Base-by-base conservation (phyloP, 2,797 vertebrate genomes). In the Vireo griseus region DNA sequence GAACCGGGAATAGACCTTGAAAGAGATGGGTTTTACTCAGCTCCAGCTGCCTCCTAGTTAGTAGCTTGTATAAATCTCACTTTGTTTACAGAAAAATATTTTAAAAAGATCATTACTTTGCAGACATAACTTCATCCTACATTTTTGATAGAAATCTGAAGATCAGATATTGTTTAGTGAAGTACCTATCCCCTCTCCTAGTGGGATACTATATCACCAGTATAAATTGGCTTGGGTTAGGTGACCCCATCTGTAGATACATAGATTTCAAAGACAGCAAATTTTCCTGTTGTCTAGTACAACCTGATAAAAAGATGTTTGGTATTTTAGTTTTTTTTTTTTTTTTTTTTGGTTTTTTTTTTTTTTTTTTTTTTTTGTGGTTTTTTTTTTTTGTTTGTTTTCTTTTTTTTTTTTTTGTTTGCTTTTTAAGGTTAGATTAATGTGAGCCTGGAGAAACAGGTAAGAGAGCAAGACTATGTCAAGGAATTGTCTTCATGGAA, bases 41-140 rank as follows among this genome's bases (percentile, higher is more conserved):
- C 13, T 87, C 42, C 88, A 88, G 50, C 42, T 80, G 59, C 37
- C 35, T 81, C 21, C 6, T 24, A 59, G 10, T 54, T 48, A 54
- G 20, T 20, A 17, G 29, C 37, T 51, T 65, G 5, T 18, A 51
- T 42, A 73, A 92, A 76, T 72, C 24, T 55, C 24, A 44, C 21
- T 73, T 65, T 44, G 3, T 55, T 79, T 68, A 45, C 13, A 79
- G 37, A 22, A 31, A 45, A 3, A 44, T 63, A 33, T 8, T 7
- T 47, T 16, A 31, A 29, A 40, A 33, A 22, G 0, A 10, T 26
- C 20, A 33, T 28, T 80, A 42, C 50, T 42, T 68, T 0, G 0
- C 6, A 39, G 50, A 5, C 31, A 29, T 25, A 29, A 33, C 19
- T 73, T 65, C 11, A 45, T 39, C 10, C 13, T 61, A 42, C 24